These are phyloP conservation scores for Hymenochirus boettgeri DNA, from an alignment of 2,113 vertebrate species.

Conservation along the genomic window DNA sequence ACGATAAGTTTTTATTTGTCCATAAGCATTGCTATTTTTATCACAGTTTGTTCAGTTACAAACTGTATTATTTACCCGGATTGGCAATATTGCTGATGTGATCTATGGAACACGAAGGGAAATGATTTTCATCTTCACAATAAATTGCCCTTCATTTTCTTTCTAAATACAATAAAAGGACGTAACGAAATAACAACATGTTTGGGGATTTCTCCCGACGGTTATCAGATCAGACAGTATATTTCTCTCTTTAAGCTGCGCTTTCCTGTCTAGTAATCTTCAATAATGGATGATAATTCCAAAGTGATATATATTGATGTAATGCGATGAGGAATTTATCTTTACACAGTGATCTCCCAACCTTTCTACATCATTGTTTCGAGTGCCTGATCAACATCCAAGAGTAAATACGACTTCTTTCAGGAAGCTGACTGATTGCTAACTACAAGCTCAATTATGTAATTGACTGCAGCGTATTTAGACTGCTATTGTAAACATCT, in stretches of 20 bases:
- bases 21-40: too few species aligned
- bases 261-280: conserved; percentile 60
- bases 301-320: conserved; percentile 56
- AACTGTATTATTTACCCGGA: too few species aligned
- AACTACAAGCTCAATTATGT: conserved; percentile 58
- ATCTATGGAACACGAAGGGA: too few species aligned
- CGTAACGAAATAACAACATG: background rate
- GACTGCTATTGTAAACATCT: conserved; percentile 51
- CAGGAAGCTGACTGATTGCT: conserved; percentile 59
- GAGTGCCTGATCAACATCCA: conserved; percentile 62
- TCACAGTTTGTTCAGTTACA: too few species aligned
- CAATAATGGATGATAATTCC: conserved; percentile 66
- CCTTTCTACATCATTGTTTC: conserved; percentile 58
- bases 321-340: conserved; percentile 48
- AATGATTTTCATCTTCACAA: too few species aligned
- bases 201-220: background rate
- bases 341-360: conserved; percentile 53
- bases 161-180: conserved; percentile 4
- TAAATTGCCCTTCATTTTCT: too few species aligned
- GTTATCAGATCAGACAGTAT: conserved; percentile 6
- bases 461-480: conserved; percentile 52
- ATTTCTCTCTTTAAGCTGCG: conserved; percentile 47
- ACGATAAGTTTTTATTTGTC: too few species aligned
- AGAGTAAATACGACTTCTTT: conserved; percentile 51
- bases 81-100: too few species aligned